Conservation (phyloP, 2,888 invertebrate genomes). For the Drosophila nr. perissopoda region DNA sequence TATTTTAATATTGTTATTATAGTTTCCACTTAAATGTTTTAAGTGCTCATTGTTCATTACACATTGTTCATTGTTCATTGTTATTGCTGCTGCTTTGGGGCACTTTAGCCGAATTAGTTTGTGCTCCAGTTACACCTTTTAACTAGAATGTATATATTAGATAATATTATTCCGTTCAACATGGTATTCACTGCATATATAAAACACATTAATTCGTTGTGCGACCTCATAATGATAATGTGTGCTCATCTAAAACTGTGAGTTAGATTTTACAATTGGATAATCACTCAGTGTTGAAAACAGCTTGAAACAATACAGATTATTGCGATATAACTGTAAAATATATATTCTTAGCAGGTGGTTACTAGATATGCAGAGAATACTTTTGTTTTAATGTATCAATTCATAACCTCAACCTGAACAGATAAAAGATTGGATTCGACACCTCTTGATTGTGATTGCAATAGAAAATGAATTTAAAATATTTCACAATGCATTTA, state of each 20-base stretch:
- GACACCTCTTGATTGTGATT: not conserved
- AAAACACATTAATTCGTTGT: slow-evolving; percentile 16
- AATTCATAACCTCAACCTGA: not conserved
- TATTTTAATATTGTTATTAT: slow-evolving; percentile 42
- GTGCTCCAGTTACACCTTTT: slow-evolving; percentile 16
- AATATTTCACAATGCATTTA: not conserved
- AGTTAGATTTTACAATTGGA: not conserved
- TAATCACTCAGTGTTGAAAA: not conserved
- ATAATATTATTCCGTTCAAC: slow-evolving; percentile 47
- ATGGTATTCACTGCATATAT: not conserved
- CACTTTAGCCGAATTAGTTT: slow-evolving; percentile 31
- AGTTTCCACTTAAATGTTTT: slow-evolving; percentile 24
- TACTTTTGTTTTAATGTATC: not conserved
- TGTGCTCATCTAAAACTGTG: not conserved
- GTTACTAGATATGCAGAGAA: not conserved
- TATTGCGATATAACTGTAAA: not conserved
- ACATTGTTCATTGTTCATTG: slow-evolving; percentile 1
- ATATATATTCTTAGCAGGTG: not conserved
- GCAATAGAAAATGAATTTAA: not conserved
- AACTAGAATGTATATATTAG: slow-evolving; percentile 21
- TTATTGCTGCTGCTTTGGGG: slow-evolving; percentile 8
- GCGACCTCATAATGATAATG: not conserved
- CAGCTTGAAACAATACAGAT: not conserved
- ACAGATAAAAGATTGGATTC: not conserved
- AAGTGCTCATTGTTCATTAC: slow-evolving; percentile 38